Percentiles rank a stretch among this genome's conserved stretches.
phyloP scores from a whole-genome alignment of 2,797 vertebrate species.

The Harpagifer antarcticus region DNA sequence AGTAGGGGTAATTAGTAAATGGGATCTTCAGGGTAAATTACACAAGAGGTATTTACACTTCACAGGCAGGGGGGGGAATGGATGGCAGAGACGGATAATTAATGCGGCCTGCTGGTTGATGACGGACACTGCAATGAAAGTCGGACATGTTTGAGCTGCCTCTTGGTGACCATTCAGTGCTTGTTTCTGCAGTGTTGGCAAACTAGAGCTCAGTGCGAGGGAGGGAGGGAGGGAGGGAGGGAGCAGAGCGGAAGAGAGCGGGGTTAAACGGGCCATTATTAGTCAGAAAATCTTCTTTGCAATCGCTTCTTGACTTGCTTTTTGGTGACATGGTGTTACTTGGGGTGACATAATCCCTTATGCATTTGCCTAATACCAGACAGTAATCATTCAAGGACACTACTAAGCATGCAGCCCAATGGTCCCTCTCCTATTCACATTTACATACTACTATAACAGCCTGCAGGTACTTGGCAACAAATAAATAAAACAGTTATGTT shows the following conservation, averaged over 20 bases:
- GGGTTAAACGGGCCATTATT: constrained; percentile 37
- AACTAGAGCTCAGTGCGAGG: neutral
- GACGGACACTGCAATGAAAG: constrained; percentile 15
- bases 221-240: neutral
- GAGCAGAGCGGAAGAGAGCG: neutral
- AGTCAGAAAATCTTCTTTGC: constrained; percentile 49
- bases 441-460: constrained; percentile 47
- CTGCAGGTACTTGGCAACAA: constrained; percentile 16
- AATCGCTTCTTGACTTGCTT: constrained; percentile 62
- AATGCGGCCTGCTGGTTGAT: constrained; percentile 40
- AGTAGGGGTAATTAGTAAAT: constrained; percentile 72
- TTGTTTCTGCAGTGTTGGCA: constrained; percentile 25
- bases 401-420: constrained; percentile 51
- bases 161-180: neutral
- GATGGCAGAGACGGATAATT: constrained; percentile 51
- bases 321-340: constrained; percentile 62
- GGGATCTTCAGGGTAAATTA: constrained; percentile 70
- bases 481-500: constrained; percentile 50
- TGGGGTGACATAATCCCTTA: constrained; percentile 73
- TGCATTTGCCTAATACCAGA: constrained; percentile 72
- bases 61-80: constrained; percentile 21
- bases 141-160: constrained; percentile 9
- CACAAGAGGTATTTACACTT: constrained; percentile 72
- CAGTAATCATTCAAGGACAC: constrained; percentile 72
- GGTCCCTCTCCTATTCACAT: constrained; percentile 55